Percentiles rank a stretch among this genome's conserved stretches.
phyloP scores from a whole-genome alignment of 1,140 invertebrate species.

The Anadara kagoshimensis region DNA sequence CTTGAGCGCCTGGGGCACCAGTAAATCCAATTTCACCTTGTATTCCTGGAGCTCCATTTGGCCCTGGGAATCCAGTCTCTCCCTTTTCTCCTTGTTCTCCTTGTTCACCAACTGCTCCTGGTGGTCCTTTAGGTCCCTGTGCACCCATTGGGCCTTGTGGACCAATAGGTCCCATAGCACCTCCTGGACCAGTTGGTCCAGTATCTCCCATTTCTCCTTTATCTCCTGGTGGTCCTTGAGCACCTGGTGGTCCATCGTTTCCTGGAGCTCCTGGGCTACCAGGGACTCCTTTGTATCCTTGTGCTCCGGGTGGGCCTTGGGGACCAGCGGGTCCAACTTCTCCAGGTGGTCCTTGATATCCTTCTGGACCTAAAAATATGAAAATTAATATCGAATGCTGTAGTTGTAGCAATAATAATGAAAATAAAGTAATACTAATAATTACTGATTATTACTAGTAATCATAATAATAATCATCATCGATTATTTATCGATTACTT shows the following conservation, averaged over 20 bases:
- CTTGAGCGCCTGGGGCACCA: neutral
- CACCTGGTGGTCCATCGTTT: neutral
- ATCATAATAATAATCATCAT: no score
- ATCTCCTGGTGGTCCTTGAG: neutral
- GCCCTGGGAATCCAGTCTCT: neutral
- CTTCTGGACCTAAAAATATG: no score
- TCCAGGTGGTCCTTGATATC: no score
- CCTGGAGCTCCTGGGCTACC: neutral
- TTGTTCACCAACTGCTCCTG: neutral
- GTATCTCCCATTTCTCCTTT: neutral
- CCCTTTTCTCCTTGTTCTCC: neutral
- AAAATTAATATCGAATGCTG: no score
- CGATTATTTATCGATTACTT: no score
- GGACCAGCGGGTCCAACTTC: no score
- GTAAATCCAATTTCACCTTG: neutral
- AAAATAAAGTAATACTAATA: no score
- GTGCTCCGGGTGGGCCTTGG: no score
- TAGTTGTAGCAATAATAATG: no score
- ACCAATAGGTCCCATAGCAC: neutral
- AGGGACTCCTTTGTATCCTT: no score
- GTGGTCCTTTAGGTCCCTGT: constrained; percentile 1
- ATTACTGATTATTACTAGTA: no score
- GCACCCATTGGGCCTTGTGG: constrained; percentile 4
- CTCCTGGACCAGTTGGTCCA: neutral
- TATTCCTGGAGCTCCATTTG: neutral